phyloP scores from a whole-genome alignment of 2,888 invertebrate genomes.

The Campoplex nolae region DNA sequence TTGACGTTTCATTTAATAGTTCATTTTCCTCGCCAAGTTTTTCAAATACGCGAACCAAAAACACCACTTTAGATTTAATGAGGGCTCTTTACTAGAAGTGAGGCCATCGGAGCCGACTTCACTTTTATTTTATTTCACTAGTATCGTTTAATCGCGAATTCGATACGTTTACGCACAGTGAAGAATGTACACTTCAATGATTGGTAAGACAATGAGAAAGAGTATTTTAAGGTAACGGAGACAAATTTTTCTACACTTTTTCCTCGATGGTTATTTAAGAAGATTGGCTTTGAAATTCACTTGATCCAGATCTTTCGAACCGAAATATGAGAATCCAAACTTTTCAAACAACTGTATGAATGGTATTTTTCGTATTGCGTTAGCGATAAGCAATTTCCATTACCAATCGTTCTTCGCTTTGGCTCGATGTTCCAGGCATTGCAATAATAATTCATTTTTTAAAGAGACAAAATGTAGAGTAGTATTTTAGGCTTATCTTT shows the following conservation, averaged over 20 bases:
- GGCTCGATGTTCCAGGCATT: no score
- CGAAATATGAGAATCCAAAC: no score
- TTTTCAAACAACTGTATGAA: no score
- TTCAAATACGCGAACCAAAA: neutral
- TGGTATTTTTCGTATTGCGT: no score
- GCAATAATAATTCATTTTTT: no score
- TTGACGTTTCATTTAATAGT: no score
- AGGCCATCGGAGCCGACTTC: neutral
- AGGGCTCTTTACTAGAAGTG: neutral
- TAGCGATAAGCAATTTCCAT: no score
- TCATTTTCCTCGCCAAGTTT: no score
- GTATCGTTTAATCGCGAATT: slow-evolving; percentile 1
- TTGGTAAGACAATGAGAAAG: slow-evolving; percentile 38
- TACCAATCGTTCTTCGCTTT: no score
- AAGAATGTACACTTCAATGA: slow-evolving; percentile 31
- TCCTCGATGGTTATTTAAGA: neutral
- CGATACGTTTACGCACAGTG: slow-evolving; percentile 8
- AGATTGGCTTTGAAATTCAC: neutral
- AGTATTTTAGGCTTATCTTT: neutral
- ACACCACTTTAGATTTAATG: neutral
- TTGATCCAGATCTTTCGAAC: neutral
- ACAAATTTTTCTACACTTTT: slow-evolving; percentile 20
- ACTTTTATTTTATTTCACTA: neutral
- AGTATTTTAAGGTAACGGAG: slow-evolving; percentile 52
- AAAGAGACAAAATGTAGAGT: neutral